phyloP scores from a whole-genome alignment of 2,113 vertebrate species.

The Nothocercus nigrocapillus region DNA sequence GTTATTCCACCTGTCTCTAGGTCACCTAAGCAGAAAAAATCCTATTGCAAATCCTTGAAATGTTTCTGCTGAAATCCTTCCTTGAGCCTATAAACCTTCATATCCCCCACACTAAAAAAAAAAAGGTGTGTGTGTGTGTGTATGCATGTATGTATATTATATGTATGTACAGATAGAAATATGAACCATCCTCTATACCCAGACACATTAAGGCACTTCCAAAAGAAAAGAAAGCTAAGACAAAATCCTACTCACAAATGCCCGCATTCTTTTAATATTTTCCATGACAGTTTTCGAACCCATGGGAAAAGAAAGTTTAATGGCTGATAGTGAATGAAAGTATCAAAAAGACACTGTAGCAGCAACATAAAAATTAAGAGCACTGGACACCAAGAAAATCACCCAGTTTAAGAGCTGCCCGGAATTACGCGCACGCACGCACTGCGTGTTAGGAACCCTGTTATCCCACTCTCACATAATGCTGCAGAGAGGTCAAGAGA shows the following conservation, averaged over 20 bases:
- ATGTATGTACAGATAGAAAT: background rate
- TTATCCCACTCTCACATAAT: slow-evolving; percentile 5
- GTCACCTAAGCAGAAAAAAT: slow-evolving; percentile 16
- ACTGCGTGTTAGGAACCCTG: background rate
- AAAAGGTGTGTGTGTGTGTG: background rate
- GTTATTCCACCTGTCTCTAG: slow-evolving; percentile 42
- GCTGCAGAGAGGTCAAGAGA: slow-evolving; percentile 50
- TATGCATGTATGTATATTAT: background rate
- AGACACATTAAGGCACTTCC: background rate
- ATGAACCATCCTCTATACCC: background rate
- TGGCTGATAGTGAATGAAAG: slow-evolving; percentile 6
- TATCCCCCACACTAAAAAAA: background rate
- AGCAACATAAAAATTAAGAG: background rate
- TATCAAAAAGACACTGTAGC: background rate
- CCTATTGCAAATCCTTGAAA: background rate
- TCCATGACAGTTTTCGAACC: background rate
- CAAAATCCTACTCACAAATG: background rate
- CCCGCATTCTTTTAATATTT: slow-evolving; percentile 42
- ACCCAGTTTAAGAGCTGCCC: slow-evolving; percentile 8
- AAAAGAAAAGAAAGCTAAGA: background rate
- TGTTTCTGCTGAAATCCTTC: background rate
- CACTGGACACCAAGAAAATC: slow-evolving; percentile 8
- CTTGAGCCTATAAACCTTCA: background rate
- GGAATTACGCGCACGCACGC: background rate
- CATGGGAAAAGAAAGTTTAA: slow-evolving; percentile 46